Base-by-base conservation (phyloP, 2,797 vertebrate genomes). In the Arvicola amphibius region DNA sequence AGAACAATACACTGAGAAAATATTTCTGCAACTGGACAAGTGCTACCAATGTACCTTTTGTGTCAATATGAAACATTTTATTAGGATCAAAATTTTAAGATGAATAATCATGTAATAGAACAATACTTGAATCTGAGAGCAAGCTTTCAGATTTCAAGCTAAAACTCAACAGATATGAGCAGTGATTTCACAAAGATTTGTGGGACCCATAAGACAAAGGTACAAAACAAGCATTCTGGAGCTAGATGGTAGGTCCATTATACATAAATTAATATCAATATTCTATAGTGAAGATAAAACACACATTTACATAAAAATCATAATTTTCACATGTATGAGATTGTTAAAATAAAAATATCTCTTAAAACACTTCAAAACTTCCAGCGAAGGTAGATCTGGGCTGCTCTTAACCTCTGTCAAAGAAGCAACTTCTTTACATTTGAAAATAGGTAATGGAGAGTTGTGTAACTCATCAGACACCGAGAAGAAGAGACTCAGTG, bases 1-100 rank as follows among this genome's bases (percentile, higher is more conserved):
- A 21, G 16, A 95, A 90, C 53, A 97, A 92, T 67, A 91, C 81
- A 91, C 88, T 84, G 48, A 87, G 43, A 19, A 25, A 96, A 27
- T n/a, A 17, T 17, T 95, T 37, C 32, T 40, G 9, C 53, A 92
- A 83, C 16, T 65, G 92, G 34, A 67, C 91, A 95, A 59, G 40
- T 34, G 1, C 93, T 40, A 32, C 11, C 93, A 6, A 59, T 43
- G 1, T 10, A 69, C 29, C 32, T 74, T 80, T 74, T 46, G 5
- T 48, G 81, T 59, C 90, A 76, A 53, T n/a, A 73, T 88, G 92
- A 48, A 95, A 77, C 29, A 89, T 51, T 93, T 78, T 88, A 77
- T 59, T 76, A 61, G 77, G 2, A 94, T n/a, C n/a, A 85, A 88
- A 53, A 59, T 1, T 48, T 96, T 85, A 94, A 92, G 53, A 0